Conservation (phyloP, 2,113 vertebrate genomes). For the Riparia riparia region DNA sequence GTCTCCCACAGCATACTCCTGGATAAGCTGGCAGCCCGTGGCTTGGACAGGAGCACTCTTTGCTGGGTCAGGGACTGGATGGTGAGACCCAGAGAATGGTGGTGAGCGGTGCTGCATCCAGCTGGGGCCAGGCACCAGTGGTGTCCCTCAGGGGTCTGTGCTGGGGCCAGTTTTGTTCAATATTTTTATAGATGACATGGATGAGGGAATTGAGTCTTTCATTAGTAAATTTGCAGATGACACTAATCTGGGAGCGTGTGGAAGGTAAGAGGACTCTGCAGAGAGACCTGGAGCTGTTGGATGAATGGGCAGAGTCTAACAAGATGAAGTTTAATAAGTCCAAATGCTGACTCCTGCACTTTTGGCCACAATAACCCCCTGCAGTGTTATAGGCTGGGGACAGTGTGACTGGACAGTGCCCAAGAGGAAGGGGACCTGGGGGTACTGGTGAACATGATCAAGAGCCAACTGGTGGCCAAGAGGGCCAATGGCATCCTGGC, state of each 20-base stretch:
- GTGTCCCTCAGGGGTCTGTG: not conserved
- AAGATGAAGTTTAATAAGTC: not conserved
- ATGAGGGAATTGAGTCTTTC: not conserved
- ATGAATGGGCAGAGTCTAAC: not conserved
- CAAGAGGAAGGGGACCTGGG: not conserved
- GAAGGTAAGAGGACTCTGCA: not conserved
- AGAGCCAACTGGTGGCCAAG: not conserved
- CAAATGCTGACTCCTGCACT: not conserved
- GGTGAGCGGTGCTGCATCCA: too few relatives aligned
- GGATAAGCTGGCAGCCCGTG: not conserved
- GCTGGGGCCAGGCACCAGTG: not conserved
- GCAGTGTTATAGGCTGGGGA: not conserved
- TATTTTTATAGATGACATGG: not conserved
- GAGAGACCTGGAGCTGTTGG: not conserved
- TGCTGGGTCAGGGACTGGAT: not conserved
- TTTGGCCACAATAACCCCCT: not conserved
- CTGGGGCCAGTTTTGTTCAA: not conserved
- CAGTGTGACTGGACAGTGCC: rapidly evolving
- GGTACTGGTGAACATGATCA: not conserved
- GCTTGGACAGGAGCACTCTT: not conserved
- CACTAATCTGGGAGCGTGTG: not conserved
- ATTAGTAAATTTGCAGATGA: not conserved
- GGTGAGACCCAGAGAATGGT: rapidly evolving
- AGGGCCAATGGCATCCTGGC: not conserved
- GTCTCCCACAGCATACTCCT: not conserved